Percentiles rank a stretch among this genome's conserved stretches.
phyloP scores from a whole-genome alignment of 2,888 invertebrate genomes.

The Acronicta leporina region DNA sequence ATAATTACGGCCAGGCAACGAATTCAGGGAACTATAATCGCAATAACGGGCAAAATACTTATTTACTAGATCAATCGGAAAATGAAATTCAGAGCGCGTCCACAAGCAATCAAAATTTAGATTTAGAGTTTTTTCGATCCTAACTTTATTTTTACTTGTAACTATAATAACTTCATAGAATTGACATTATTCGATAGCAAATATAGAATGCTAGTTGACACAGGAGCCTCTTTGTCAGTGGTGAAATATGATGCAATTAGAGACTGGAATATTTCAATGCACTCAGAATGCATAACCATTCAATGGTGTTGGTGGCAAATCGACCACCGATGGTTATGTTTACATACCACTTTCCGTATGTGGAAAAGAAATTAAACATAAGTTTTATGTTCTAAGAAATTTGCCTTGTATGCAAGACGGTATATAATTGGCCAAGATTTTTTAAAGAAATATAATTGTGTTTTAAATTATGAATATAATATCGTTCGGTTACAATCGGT shows the following conservation, averaged over 20 bases:
- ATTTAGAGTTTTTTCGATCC: constrained; percentile 10
- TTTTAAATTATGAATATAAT: constrained; percentile 5
- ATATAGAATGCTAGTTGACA: constrained; percentile 5
- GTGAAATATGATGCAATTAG: background rate
- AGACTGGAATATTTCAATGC: constrained; percentile 7
- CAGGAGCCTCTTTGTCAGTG: constrained; percentile 4
- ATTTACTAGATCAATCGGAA: background rate
- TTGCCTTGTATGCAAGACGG: constrained; percentile 4
- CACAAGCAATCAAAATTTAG: background rate
- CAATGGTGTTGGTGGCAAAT: constrained; percentile 10
- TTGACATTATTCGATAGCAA: background rate
- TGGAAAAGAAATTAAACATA: constrained; percentile 1
- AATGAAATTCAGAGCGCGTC: background rate
- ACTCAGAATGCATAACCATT: constrained; percentile 7
- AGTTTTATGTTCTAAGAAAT: constrained; percentile 7
- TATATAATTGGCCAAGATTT: constrained; percentile 6
- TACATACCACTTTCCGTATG: background rate
- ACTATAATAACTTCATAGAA: constrained; percentile 3
- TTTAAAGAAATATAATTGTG: background rate
- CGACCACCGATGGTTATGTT: constrained; percentile 1
- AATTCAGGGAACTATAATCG: background rate
- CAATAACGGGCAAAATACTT: background rate
- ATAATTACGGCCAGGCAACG: background rate
- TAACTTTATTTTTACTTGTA: constrained; percentile 4
- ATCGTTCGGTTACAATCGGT: constrained; percentile 1